Percentiles rank a stretch among this genome's conserved stretches.
Conservation (phyloP, 2,113 vertebrate genomes). For the Alouatta palliata region DNA sequence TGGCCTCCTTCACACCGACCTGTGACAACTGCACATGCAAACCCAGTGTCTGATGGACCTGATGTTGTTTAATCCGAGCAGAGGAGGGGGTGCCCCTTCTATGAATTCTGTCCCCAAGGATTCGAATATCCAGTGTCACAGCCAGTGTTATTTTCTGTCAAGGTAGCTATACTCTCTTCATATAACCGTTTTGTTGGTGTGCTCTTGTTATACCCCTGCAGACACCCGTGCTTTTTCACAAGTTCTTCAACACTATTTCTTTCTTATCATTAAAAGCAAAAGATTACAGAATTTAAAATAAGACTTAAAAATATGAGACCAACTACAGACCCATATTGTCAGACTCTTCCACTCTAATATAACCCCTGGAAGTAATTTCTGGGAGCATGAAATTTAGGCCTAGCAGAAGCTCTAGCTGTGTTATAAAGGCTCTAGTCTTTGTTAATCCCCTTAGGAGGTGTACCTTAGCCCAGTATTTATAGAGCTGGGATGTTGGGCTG, state of each 20-base stretch:
- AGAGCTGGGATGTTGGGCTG: not conserved
- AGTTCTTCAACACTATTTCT: not conserved
- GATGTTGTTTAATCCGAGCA: not conserved
- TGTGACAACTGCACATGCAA: not conserved
- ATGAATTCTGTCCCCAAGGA: not conserved
- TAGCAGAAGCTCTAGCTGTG: not conserved
- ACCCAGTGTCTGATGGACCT: not conserved
- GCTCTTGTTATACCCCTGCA: not conserved
- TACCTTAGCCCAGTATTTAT: not conserved
- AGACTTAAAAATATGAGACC: not conserved
- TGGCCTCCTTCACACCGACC: not conserved
- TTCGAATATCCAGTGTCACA: not conserved
- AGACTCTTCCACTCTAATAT: not conserved
- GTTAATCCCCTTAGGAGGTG: not conserved
- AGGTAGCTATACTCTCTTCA: not conserved
- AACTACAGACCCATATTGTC: accelerated
- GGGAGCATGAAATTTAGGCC: not conserved
- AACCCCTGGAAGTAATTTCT: not conserved
- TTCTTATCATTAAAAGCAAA: not conserved
- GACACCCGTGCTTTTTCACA: not conserved
- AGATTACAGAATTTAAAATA: not conserved
- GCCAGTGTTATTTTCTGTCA: not conserved
- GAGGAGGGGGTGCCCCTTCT: not conserved
- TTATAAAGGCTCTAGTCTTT: not conserved
- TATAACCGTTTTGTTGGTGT: accelerated